These are phyloP conservation scores for Psilopogon haemacephalus DNA, from an alignment of 2,113 vertebrate genomes.

Conservation along the genomic window DNA sequence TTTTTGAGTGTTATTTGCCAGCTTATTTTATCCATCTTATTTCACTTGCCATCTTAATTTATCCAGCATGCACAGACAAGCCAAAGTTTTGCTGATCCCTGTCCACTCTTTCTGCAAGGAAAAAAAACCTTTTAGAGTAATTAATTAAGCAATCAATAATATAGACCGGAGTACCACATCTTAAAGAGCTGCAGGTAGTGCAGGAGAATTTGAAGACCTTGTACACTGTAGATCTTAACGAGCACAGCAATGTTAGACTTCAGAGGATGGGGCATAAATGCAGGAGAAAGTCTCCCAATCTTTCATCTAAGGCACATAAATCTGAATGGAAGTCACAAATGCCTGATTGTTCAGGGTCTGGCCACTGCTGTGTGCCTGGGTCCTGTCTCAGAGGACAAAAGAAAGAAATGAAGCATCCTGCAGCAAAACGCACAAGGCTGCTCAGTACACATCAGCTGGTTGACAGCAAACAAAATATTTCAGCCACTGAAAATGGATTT, in stretches of 20 bases:
- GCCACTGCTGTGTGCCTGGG: not conserved
- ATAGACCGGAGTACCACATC: not conserved
- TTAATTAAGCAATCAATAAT: constrained; percentile 2
- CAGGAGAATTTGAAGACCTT: not conserved
- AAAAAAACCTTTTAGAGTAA: not conserved
- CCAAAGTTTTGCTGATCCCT: not conserved
- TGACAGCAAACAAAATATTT: constrained; percentile 22
- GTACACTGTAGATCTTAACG: not conserved
- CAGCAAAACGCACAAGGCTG: not conserved
- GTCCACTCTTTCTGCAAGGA: not conserved
- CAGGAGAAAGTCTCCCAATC: not conserved
- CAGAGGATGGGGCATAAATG: not conserved
- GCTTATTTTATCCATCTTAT: not conserved
- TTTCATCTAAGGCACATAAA: not conserved
- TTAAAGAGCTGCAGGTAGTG: not conserved
- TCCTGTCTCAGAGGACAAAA: not conserved
- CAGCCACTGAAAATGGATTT: not conserved
- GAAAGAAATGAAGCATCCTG: not conserved
- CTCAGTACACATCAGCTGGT: not conserved
- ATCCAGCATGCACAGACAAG: not conserved
- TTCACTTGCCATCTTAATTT: not conserved
- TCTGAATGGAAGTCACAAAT: not conserved
- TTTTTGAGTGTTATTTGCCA: not conserved
- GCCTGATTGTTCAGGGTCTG: not conserved
- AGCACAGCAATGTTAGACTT: not conserved